Conservation (phyloP, 1,140 invertebrate species). For the Lepidurus arcticus region DNA sequence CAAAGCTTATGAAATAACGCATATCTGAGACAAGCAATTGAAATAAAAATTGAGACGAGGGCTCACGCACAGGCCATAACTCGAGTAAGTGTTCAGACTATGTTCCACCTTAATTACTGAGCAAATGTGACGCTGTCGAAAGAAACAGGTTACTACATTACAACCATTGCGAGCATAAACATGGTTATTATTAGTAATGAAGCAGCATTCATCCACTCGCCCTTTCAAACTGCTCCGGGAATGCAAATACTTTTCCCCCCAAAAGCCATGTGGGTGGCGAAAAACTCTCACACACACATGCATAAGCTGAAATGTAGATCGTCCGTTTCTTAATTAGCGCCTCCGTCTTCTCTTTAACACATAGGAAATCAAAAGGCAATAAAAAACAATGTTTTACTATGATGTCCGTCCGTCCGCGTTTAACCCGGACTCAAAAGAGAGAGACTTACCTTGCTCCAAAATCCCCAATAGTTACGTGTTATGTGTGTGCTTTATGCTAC, state of each 20-base stretch:
- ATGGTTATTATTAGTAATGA: slow-evolving; percentile 19
- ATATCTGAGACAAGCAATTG: not conserved
- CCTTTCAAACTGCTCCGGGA: not conserved
- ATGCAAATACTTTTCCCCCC: not conserved
- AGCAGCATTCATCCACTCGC: not conserved
- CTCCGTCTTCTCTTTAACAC: not conserved
- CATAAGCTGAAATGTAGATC: not conserved
- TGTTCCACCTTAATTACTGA: not conserved
- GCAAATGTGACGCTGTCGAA: slow-evolving; percentile 15
- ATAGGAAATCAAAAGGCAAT: not conserved
- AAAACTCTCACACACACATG: slow-evolving; percentile 1
- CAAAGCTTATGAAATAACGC: not conserved
- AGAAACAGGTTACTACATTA: slow-evolving; percentile 19
- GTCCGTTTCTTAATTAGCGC: not conserved
- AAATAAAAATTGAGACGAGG: not conserved
- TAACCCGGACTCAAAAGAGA: too few relatives aligned
- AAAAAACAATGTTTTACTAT: not conserved
- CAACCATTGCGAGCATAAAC: slow-evolving; percentile 8
- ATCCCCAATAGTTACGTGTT: not conserved
- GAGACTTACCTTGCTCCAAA: too few relatives aligned
- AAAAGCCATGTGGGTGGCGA: slow-evolving; percentile 4
- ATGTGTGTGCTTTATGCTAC: not conserved
- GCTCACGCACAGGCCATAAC: slow-evolving; percentile 13
- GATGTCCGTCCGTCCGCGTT: too few relatives aligned
- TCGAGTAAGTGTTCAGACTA: not conserved